Evolutionary conservation across 2,113 vertebrate species (phyloP).

Genomic region (Ammospiza caudacuta): DNA sequence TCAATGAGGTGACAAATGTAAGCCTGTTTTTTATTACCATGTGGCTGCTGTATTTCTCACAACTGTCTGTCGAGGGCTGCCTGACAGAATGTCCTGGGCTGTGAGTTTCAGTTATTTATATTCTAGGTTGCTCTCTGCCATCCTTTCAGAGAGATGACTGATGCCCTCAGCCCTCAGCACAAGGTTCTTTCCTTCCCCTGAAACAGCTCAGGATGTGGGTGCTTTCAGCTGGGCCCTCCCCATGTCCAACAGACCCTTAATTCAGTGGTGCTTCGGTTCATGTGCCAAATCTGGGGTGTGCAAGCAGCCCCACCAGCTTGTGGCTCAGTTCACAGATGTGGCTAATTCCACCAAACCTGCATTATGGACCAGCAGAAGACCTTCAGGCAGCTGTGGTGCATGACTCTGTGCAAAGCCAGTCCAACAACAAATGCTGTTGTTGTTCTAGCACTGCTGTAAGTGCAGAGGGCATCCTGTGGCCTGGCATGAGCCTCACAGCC

Average conservation of each 20-base stretch:
- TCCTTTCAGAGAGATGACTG: not conserved
- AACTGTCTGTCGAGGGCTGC: not conserved
- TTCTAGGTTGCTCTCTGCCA: not conserved
- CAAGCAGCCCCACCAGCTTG: not conserved
- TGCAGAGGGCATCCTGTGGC: not conserved
- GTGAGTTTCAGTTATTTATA: not conserved
- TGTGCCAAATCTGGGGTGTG: accelerated
- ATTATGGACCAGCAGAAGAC: not conserved
- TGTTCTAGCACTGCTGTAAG: not conserved
- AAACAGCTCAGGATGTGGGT: accelerated
- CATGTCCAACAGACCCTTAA: not conserved
- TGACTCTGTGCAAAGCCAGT: not conserved
- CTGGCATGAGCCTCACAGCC: not conserved
- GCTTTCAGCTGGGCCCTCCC: not conserved
- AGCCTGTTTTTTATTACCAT: not conserved
- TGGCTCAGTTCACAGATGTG: not conserved
- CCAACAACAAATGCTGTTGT: not conserved
- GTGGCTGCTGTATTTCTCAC: constrained; percentile 15
- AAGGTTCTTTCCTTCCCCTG: not conserved
- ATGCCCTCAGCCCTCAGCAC: not conserved
- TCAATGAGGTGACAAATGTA: constrained; percentile 21
- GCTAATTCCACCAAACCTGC: not conserved
- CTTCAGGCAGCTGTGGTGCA: accelerated
- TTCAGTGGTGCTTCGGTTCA: accelerated
- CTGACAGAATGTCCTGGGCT: not conserved